Evolutionary conservation across 2,888 invertebrate genomes (phyloP).

Genomic region (Platycnemis pennipes): DNA sequence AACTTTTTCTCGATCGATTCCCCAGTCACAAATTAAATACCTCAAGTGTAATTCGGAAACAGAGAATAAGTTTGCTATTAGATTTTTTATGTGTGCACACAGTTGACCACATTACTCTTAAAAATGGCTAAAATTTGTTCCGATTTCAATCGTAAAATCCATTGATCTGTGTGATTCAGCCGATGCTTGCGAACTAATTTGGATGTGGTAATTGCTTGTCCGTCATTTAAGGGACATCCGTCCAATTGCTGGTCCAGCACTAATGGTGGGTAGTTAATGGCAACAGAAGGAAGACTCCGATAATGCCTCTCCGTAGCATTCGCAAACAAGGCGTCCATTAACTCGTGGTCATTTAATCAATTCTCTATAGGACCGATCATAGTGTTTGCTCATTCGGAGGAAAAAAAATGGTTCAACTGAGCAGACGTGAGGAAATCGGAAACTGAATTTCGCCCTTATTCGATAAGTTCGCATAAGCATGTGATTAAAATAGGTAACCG

Average conservation of each 20-base stretch:
- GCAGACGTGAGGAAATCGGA: background rate
- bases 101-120: too few species aligned
- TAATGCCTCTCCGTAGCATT: background rate
- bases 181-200: background rate
- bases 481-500: too few species aligned
- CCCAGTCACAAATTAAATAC: too few species aligned
- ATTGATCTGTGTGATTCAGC: background rate
- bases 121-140: background rate
- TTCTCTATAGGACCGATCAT: background rate
- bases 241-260: background rate
- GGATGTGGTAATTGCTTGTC: background rate
- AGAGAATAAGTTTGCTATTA: too few species aligned
- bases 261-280: background rate
- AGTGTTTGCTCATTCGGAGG: background rate
- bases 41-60: too few species aligned
- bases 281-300: background rate
- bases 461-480: too few species aligned
- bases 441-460: background rate
- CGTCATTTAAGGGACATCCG: background rate
- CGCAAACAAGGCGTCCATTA: background rate
- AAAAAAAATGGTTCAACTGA: background rate
- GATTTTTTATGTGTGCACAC: too few species aligned
- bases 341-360: constrained; percentile 16
- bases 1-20: too few species aligned
- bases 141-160: background rate